Conservation (phyloP, 2,888 invertebrate genomes). For the Pinctada fucata region DNA sequence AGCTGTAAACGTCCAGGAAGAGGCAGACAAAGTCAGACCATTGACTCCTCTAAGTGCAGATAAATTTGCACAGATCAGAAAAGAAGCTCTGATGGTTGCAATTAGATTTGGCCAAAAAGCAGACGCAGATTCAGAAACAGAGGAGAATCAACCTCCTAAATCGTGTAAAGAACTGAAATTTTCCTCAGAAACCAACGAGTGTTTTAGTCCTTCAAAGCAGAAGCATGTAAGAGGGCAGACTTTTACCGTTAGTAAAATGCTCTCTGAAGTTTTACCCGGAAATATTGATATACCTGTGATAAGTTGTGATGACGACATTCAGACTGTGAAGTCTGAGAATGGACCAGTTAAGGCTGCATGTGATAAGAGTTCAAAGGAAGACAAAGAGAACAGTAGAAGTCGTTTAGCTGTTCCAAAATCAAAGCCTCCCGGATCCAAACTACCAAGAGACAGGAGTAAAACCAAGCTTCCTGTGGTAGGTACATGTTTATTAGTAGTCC, state of each 20-base stretch:
- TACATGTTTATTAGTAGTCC: too few species aligned
- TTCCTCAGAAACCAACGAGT: neutral
- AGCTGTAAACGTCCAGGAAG: conserved; percentile 45
- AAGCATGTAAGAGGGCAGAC: conserved; percentile 48
- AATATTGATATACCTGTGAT: conserved; percentile 51
- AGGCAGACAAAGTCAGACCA: conserved; percentile 44
- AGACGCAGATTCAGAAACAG: conserved; percentile 18
- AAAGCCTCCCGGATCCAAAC: conserved; percentile 16
- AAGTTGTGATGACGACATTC: conserved; percentile 21
- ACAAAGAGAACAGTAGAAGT: neutral
- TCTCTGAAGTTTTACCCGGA: conserved; percentile 43
- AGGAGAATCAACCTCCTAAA: neutral
- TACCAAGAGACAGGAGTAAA: conserved; percentile 1
- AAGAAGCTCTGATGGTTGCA: conserved; percentile 59
- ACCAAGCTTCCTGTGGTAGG: conserved; percentile 2
- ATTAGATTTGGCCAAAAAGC: conserved; percentile 42
- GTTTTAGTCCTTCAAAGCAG: conserved; percentile 34
- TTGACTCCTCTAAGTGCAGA: conserved; percentile 55
- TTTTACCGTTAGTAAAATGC: conserved; percentile 45
- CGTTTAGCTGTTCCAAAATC: conserved; percentile 14
- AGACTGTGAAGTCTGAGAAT: neutral
- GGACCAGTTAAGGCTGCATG: neutral
- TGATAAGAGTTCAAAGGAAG: neutral
- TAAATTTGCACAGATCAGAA: conserved; percentile 59
- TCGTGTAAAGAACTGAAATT: neutral